These are phyloP conservation scores for Cheumatopsyche charites DNA, from an alignment of 1,140 invertebrate genomes.

Conservation along the genomic window DNA sequence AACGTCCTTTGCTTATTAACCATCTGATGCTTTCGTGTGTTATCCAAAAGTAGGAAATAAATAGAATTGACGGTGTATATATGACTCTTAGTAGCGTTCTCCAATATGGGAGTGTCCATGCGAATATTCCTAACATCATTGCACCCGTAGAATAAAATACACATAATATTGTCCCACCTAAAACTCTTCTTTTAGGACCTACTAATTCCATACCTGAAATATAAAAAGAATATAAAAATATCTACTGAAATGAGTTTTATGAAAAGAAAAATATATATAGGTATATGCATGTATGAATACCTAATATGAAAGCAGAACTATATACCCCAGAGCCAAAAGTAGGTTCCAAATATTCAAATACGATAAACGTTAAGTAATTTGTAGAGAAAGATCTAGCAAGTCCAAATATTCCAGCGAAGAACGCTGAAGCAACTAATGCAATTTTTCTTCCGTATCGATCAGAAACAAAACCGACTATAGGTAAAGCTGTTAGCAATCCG, in stretches of 20 bases:
- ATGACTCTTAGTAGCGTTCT: conserved; percentile 70
- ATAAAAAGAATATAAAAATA: conserved; percentile 9
- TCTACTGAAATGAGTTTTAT: background rate
- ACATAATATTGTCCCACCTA: conserved; percentile 73
- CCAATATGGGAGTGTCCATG: conserved; percentile 75
- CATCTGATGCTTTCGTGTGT: conserved; percentile 76
- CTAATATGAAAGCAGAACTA: conserved; percentile 59
- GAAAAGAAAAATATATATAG: background rate
- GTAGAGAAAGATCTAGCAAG: conserved; percentile 69
- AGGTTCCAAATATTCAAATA: conserved; percentile 71
- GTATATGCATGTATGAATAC: conserved; percentile 47
- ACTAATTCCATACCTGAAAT: conserved; percentile 75
- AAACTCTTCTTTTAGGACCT: conserved; percentile 72
- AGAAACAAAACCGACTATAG: conserved; percentile 70
- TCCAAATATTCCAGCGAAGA: conserved; percentile 66
- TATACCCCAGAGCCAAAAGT: conserved; percentile 59
- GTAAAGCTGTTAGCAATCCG: conserved; percentile 72
- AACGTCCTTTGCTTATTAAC: conserved; percentile 74
- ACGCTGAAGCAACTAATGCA: conserved; percentile 66
- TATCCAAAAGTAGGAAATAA: conserved; percentile 69
- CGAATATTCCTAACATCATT: conserved; percentile 70
- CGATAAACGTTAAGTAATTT: conserved; percentile 68
- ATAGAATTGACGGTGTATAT: conserved; percentile 71
- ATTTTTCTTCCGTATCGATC: conserved; percentile 69
- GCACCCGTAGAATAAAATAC: conserved; percentile 76